Percentiles rank a stretch among this genome's conserved stretches.
These are phyloP conservation scores for Marmota flaviventris DNA, from an alignment of 2,113 vertebrate genomes.

Conservation along the genomic window DNA sequence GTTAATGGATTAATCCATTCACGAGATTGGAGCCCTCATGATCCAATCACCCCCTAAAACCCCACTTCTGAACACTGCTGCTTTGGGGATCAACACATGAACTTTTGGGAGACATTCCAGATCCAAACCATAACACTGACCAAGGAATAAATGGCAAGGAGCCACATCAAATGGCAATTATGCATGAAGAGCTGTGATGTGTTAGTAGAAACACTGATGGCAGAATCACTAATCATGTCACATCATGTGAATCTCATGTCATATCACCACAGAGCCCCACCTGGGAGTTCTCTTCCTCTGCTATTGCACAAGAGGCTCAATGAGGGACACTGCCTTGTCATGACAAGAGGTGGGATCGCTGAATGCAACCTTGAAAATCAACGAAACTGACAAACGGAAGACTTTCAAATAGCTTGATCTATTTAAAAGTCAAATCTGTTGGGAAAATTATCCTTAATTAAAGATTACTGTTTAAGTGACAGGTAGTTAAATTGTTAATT, in stretches of 20 bases:
- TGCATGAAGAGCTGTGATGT: background rate
- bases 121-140: background rate
- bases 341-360: background rate
- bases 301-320: background rate
- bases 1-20: background rate
- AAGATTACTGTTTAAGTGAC: constrained; percentile 59
- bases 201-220: background rate
- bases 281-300: background rate
- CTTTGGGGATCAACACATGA: background rate
- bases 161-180: background rate
- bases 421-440: constrained; percentile 63
- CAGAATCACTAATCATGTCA: background rate
- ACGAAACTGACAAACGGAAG: background rate
- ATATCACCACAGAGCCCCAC: background rate
- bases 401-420: constrained; percentile 20
- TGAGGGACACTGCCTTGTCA: background rate
- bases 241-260: background rate
- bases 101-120: background rate
- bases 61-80: background rate
- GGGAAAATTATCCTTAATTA: constrained; percentile 64
- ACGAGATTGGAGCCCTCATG: background rate
- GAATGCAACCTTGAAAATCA: background rate
- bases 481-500: constrained; percentile 52
- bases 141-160: background rate
- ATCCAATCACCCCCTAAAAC: background rate